Evolutionary conservation across 2,797 vertebrate genomes (phyloP), one percentile per base, ranked within the genome.

Genomic region (Tenualosa thibaudeaui): DNA sequence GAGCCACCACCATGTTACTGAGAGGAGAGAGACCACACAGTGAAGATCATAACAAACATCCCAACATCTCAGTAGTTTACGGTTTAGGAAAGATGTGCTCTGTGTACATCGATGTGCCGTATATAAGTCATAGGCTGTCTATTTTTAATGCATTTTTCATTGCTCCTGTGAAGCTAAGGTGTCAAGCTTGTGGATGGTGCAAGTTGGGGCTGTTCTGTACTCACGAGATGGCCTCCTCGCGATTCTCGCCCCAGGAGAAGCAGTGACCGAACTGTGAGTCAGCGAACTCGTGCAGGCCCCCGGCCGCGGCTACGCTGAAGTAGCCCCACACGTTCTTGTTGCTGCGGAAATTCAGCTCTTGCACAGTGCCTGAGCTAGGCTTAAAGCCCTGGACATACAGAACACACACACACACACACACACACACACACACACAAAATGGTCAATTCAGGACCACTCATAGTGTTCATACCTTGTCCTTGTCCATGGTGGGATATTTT

Each of bases 311-410:
- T 22, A 99, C 98, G 1, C 98, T 99, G 93, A 99, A 99, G 95
- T 99, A 99, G 85, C 98, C 98, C 98, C 98, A 99, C 62, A 99
- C 98, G 0, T 99, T 99, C 92, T 99, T 99, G 89, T 97, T 99
- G 93, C 98, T 99, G 89, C 98, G 97, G 91, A 99, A 99, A 92
- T 99, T 99, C 90, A 99, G 94, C 87, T 99, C 98, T 89, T 99
- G 98, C 31, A 99, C 98, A 0, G 98, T 99, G 87, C 98, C 98
- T 0, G 98, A 99, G 88, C 98, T 99, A 31, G 98, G 98, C 88
- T 99, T 99, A 92, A 99, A 99, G n/a, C 98, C 98, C 98, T 99
- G 92, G 89, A 86, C 62, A 31, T 31, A 31, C 31, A 31, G 31
- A 31, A 15, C 71, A 78, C 37, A 46, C 31, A 43, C 68, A 75